A percentile compares a stretch with the other conserved stretches of the same genome.
Evolutionary conservation across 2,113 vertebrate genomes (phyloP).

Genomic region (Sander lucioperca): DNA sequence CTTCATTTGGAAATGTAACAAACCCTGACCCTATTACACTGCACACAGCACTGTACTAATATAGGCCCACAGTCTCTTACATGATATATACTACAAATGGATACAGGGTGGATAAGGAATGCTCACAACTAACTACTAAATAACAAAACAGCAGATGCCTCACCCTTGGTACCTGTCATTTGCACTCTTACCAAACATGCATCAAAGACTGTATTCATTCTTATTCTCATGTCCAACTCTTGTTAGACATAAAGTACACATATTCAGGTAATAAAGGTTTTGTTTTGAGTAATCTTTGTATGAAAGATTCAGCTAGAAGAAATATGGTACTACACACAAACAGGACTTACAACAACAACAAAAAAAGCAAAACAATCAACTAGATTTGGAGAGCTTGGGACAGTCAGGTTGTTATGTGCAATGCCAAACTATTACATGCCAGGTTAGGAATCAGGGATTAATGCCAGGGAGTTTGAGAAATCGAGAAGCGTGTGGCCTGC

Average conservation of each 20-base stretch:
- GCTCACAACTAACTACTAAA: constrained; percentile 1
- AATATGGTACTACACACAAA: neutral
- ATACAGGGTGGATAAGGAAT: neutral
- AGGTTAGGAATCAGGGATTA: no score
- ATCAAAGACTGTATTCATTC: constrained; percentile 4
- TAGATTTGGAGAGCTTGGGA: neutral
- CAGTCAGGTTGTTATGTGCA: neutral
- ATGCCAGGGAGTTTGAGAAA: constrained; percentile 20
- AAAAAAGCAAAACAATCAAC: neutral
- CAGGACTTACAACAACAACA: neutral
- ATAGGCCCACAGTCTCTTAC: neutral
- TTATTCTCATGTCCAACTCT: neutral
- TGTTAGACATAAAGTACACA: neutral
- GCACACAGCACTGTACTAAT: neutral
- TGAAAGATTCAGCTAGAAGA: neutral
- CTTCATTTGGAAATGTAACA: constrained; percentile 33
- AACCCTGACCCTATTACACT: neutral
- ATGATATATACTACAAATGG: neutral
- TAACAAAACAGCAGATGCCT: neutral
- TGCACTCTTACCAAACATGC: constrained; percentile 6
- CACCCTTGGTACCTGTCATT: constrained; percentile 5
- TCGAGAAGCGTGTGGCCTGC: constrained; percentile 26
- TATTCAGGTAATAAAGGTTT: neutral
- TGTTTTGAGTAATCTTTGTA: neutral
- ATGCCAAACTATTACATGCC: neutral